Evolutionary conservation across 2,888 invertebrate species (phyloP), one percentile per base, ranked within the genome.

Genomic region (Lysandra bellargus): DNA sequence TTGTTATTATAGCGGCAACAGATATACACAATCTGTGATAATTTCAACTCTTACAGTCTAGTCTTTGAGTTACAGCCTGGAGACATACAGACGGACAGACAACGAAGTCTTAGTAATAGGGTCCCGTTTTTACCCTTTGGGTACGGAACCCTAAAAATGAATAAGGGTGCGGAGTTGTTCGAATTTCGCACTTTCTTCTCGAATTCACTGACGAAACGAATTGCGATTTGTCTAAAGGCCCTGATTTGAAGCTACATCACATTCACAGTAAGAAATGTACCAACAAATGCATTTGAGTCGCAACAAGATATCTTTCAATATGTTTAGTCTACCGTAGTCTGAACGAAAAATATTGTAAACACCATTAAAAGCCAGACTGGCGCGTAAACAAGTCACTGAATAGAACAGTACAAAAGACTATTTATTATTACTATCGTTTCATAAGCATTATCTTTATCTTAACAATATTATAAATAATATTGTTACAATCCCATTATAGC

Each of bases 281-380:
- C 61, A 61, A 23, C 61, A 61, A 64, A 64, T 69, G 69, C 69
- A 69, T 69, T 69, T 69, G 14, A 76, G 49, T 76, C 76, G 76
- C 53, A 76, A 76, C 76, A 76, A 76, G 49, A 76, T 76, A 76
- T 76, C 76, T 53, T 76, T 33, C 76, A 76, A 69, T 74, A 76
- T 76, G 76, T 76, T 76, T 57, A 76, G 76, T 76, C 76, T 76
- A 57, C 53, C 57, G 76, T 57, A 53, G 33, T 75, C 75, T 76
- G 76, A 69, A 30, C 33, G 49, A 33, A 33, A 57, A 33, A 76
- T 79, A 74, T 61, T 44, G 79, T 75, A 79, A 79, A 79, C 79
- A 79, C 79, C 79, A 79, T 79, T 79, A 79, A 74, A 75, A 44
- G 23, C 73, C 72, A 60, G 78, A 78, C 78, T 17, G 53, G n/a